Base-by-base conservation (phyloP, 2,888 invertebrate species). In the Eilema depressum region DNA sequence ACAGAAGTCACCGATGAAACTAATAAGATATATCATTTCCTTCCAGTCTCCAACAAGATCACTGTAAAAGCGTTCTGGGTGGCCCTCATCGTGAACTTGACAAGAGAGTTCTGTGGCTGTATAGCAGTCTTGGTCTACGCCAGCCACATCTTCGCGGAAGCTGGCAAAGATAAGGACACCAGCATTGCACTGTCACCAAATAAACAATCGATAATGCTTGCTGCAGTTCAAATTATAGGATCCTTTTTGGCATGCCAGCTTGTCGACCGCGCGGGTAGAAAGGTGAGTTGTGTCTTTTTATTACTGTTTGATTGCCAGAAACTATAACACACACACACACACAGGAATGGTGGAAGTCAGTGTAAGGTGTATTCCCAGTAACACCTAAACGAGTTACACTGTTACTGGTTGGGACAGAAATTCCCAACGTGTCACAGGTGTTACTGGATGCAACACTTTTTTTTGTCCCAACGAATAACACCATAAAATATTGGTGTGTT, bases 231-330 rank as follows among this genome's bases (percentile, higher is more conserved):
- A 81, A 95, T 95, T 2, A 4, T 91, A 3, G 95, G 94, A 5
- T 94, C 94, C 0, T 95, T 95, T 82, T 70, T 94, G 81, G 95
- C 95, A 0, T 94, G 95, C 37, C 95, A 95, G 61, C 89, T 95
- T 0, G 95, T 95, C 0, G 95, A 95, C 66, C 82, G 95, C 23
- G 86, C 83, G 65, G 95, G 95, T 2, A 87, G 95, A 60, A 95
- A 95, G 92, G 95, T 95, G 61, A 79, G 81, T 61, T 17, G 12
- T 11, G 0, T 41, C 12, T 64, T 64, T 53, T 37, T 37, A 37
- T 37, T 37, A 12, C 33, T 37, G 12, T 37, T 33, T 33, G 1
- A 8, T 33, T 8, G 5, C 28, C 5, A n/a, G 28, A 28, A 28
- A 28, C 28, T 28, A 28, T 5, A 28, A 5, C 5, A 3, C 28